Conservation (phyloP, 1,140 invertebrate species). For the Pseudomyrmex cubaensis region DNA sequence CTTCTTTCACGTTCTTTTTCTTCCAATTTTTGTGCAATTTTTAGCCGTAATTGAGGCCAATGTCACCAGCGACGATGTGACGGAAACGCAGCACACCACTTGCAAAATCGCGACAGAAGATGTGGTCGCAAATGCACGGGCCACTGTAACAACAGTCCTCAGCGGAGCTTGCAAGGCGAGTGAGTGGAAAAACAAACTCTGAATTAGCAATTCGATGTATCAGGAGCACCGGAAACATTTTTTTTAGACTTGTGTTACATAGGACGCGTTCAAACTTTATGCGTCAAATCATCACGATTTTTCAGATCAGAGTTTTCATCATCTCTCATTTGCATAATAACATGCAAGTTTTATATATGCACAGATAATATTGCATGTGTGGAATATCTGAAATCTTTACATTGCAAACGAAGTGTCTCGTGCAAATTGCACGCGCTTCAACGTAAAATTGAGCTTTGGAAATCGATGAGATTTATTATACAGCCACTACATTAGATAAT, state of each 20-base stretch:
- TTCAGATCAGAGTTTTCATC: neutral
- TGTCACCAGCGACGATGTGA: constrained; percentile 69
- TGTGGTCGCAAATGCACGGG: constrained; percentile 83
- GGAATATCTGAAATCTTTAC: neutral
- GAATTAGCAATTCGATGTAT: neutral
- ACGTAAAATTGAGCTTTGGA: constrained; percentile 1
- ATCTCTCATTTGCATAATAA: no score
- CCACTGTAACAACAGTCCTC: constrained; percentile 83
- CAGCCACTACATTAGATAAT: neutral
- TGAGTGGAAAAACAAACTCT: constrained; percentile 65
- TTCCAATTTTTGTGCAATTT: constrained; percentile 4
- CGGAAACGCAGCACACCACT: constrained; percentile 80
- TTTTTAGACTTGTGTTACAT: neutral
- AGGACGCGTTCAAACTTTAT: neutral
- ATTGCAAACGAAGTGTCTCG: no score
- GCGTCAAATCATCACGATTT: neutral
- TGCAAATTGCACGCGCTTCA: no score
- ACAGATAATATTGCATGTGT: neutral
- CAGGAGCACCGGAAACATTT: no score
- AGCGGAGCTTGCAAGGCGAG: constrained; percentile 83
- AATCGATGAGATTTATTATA: constrained; percentile 24
- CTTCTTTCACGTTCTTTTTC: neutral
- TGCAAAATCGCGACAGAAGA: constrained; percentile 83
- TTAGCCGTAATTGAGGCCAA: constrained; percentile 54
- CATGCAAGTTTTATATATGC: no score